Conservation (phyloP, 2,797 vertebrate species). For the Rhinoraja longicauda region DNA sequence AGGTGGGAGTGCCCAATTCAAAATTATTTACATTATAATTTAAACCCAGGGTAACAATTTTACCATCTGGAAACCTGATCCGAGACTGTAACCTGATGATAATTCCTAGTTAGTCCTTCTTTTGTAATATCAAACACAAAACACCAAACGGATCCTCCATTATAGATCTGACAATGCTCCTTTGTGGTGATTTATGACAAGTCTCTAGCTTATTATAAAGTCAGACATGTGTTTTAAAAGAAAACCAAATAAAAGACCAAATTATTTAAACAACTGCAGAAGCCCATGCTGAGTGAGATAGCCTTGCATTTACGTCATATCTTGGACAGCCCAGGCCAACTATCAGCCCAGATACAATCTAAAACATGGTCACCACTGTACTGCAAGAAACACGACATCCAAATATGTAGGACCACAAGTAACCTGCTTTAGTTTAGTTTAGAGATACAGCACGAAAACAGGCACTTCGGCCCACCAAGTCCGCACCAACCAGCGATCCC, state of each 20-base stretch:
- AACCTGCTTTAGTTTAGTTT: no score
- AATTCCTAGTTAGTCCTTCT: not conserved
- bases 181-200: not conserved
- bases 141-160: not conserved
- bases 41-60: not conserved
- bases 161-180: not conserved
- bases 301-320: no score
- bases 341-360: no score
- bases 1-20: not conserved
- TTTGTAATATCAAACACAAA: not conserved
- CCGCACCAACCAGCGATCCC: no score
- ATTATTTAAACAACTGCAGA: not conserved
- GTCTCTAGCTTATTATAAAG: no score
- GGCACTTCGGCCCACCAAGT: no score
- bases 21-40: not conserved
- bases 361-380: no score
- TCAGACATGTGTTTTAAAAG: no score
- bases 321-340: no score
- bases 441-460: no score
- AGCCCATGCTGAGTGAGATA: not conserved
- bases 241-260: not conserved
- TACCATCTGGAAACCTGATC: not conserved
- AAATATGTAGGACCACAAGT: no score
- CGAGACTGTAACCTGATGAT: not conserved
- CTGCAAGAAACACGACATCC: no score